Evolutionary conservation across 2,113 vertebrate species (phyloP), one percentile per base, ranked within the genome.

Genomic region (Condylura cristata): DNA sequence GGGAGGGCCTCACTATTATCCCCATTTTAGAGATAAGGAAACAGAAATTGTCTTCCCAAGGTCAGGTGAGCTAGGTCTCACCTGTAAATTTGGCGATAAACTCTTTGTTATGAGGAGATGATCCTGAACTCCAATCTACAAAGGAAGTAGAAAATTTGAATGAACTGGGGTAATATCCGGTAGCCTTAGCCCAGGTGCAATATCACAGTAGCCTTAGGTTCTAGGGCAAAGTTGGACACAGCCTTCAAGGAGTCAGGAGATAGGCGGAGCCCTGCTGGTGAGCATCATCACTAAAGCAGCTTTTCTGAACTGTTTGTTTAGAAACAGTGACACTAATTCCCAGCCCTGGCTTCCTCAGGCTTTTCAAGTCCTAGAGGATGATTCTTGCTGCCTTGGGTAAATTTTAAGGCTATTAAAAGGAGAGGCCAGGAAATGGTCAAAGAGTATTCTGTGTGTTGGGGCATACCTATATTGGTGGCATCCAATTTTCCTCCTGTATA

Each of bases 301-400:
- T 61, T 80, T 53, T 34, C 41, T 46, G 66, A 93, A 74, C 3
- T 18, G 32, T 9, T 65, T 70, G 37, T 60, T 51, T 53, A 75
- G 53, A 82, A 51, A 41, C 51, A 85, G 4, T 72, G n/a, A 71
- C 16, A 56, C 28, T 11, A 32, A n/a, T 17, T 51, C 48, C 48
- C 48, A 51, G 17, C 16, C 53, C 53, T 53, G 6, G 2, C 8
- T 9, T 22, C 8, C 0, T 8, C 28, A 39, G 20, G 16, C 3
- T 34, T 6, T 51, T 5, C 7, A 22, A 20, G n/a, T 14, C 5
- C 30, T 17, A 48, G 46, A 48, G 8, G 2, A 53, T 48, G 10
- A 60, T 89, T 93, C 86, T 78, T 51, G n/a, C 14, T 48, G n/a
- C n/a, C 75, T 53, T 70, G 48, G 70, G n/a, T 46, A 76, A 84